Base-by-base conservation (phyloP, 2,113 vertebrate genomes). In the Sander lucioperca region DNA sequence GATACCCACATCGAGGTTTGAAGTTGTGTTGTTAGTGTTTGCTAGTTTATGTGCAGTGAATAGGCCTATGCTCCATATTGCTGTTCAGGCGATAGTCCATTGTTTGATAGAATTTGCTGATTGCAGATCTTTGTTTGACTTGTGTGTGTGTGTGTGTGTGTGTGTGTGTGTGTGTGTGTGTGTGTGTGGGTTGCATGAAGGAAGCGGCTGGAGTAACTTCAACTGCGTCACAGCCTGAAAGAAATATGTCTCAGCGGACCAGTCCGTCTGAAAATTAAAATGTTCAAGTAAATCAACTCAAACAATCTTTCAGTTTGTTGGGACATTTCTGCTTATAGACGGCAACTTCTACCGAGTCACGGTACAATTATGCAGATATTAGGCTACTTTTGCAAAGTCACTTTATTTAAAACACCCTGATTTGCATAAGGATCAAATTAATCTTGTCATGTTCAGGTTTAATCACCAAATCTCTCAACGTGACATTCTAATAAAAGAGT, bases 31-130 rank as follows among this genome's bases (percentile, higher is more conserved):
- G 15, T 12, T 16, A 50, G 15, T 53, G 33, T 68, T 56, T 43
- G 56, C 16, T 9, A 12, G 74, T 69, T 33, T 21, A 7, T 39
- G 61, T 1, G 64, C 58, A 14, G 43, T 66, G 56, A 50, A 7
- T 39, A 39, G 9, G 39, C 39, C 9, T 43, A 43, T 10, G 39
- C 39, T 43, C 36, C 39, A 10, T 58, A 62, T 65, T 53, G 50
- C 73, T 47, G 74, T 15, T 36, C 57, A 27, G 58, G 47, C 62
- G 5, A 56, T n/a, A 39, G 70, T 93, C 95, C 92, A 95, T 96
- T 96, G 96, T 96, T 95, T 92, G 86, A 80, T 86, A 86, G 93
- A 96, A 93, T 89, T 51, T 95, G 96, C 95, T 96, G 96, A 96
- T 93, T 90, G 75, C 92, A 94, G 90, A 94, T 95, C 90, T 77